A percentile compares a stretch with the other conserved stretches of the same genome.
Conservation (phyloP, 2,113 vertebrate species). For the Eublepharis macularius region DNA sequence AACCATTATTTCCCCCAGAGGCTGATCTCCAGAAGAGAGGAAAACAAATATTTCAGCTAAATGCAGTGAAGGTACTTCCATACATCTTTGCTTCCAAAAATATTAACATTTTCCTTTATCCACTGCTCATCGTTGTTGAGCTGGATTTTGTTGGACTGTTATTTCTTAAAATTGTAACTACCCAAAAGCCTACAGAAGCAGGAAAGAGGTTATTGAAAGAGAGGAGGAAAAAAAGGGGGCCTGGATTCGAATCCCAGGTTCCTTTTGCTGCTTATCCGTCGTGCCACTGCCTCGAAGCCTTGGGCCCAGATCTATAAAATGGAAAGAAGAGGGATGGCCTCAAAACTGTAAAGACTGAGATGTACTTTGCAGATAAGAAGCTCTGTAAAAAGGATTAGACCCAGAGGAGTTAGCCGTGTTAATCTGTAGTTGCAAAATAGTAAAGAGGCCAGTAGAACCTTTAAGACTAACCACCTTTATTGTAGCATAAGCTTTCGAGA, state of each 20-base stretch:
- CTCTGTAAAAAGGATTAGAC: neutral
- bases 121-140: neutral
- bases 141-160: no score
- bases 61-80: neutral
- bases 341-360: neutral
- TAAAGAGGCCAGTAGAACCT: no score
- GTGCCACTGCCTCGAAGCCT: neutral
- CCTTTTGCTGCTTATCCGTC: no score
- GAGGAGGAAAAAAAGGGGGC: neutral
- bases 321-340: neutral
- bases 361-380: neutral
- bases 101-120: neutral
- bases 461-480: no score
- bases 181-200: neutral
- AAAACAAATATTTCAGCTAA: neutral
- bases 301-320: neutral
- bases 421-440: no score
- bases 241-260: neutral
- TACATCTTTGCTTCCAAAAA: neutral
- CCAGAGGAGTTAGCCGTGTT: no score
- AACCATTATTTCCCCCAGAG: neutral
- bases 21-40: neutral
- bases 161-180: neutral
- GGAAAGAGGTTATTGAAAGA: neutral
- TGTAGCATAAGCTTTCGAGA: no score